Evolutionary conservation across 2,888 invertebrate species (phyloP).

Genomic region (Brachylomia viminalis): DNA sequence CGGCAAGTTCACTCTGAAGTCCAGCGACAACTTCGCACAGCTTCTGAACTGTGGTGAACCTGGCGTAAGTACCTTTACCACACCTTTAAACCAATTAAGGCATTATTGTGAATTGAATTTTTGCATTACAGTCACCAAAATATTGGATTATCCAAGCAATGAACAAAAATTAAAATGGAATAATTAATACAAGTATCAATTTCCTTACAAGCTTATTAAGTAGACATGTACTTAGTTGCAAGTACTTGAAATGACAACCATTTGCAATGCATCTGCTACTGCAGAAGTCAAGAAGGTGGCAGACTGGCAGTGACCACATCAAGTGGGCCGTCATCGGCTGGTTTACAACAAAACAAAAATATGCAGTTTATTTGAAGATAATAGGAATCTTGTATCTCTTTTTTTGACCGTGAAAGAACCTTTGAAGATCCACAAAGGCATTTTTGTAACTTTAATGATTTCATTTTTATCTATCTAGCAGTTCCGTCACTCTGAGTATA

Average conservation of each 20-base stretch:
- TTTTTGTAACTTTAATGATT: constrained; percentile 3
- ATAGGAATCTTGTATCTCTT: background rate
- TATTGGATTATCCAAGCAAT: too few relatives aligned
- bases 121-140: background rate
- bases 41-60: constrained; percentile 89
- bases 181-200: too few relatives aligned
- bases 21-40: constrained; percentile 87
- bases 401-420: background rate
- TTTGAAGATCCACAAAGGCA: background rate
- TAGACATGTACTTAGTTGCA: too few relatives aligned
- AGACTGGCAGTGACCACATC: too few relatives aligned
- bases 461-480: background rate
- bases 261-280: background rate
- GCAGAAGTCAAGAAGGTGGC: background rate
- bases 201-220: too few relatives aligned
- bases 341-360: background rate
- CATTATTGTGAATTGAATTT: background rate
- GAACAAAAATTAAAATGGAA: too few relatives aligned
- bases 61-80: constrained; percentile 84
- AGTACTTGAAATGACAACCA: background rate
- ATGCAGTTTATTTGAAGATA: too few relatives aligned
- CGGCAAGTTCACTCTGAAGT: constrained; percentile 91
- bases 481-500: background rate
- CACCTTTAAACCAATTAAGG: background rate
- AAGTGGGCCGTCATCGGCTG: background rate